Conservation (phyloP, 1,140 invertebrate genomes). For the Harpegnathos saltator region DNA sequence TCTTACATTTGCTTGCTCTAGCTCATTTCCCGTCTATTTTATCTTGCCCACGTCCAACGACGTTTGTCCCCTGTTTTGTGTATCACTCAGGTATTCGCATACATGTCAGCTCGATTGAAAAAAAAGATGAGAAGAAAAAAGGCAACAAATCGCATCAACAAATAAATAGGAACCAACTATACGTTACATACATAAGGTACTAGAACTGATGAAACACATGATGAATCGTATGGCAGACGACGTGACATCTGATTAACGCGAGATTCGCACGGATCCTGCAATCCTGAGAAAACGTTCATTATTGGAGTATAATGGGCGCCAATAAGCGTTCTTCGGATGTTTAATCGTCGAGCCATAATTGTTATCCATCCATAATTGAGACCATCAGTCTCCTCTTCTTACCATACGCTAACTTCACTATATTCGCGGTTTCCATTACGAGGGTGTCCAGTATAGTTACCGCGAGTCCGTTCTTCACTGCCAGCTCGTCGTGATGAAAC, state of each 20-base stretch:
- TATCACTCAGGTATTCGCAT: constrained; percentile 10
- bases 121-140: constrained; percentile 33
- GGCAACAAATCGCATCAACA: constrained; percentile 65
- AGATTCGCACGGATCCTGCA: constrained; percentile 16
- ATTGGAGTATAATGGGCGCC: neutral
- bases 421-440: constrained; percentile 87
- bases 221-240: constrained; percentile 19
- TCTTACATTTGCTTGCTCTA: neutral
- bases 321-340: neutral
- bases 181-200: constrained; percentile 80
- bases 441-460: constrained; percentile 88
- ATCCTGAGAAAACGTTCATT: constrained; percentile 26
- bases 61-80: constrained; percentile 10
- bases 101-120: constrained; percentile 19
- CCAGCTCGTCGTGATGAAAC: constrained; percentile 90
- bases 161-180: constrained; percentile 80
- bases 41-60: neutral
- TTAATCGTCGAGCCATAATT: neutral
- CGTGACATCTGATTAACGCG: neutral
- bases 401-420: constrained; percentile 81
- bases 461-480: constrained; percentile 90
- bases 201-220: constrained; percentile 32
- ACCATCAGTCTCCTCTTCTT: constrained; percentile 80
- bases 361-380: constrained; percentile 4
- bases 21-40: constrained; percentile 42